phyloP scores from a whole-genome alignment of 2,113 vertebrate species.

The Amphiprion ocellaris region DNA sequence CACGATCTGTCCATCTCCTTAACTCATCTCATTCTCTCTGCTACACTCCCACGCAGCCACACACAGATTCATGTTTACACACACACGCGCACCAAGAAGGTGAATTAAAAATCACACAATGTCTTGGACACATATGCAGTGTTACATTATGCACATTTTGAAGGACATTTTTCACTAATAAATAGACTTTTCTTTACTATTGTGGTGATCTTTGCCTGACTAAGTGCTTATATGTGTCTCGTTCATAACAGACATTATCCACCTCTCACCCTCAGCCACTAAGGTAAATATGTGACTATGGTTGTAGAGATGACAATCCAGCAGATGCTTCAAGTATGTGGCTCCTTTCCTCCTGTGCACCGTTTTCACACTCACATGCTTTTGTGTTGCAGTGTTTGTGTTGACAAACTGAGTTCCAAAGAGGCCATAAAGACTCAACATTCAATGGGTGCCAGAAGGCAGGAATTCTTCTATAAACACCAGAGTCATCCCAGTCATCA shows the following conservation, averaged over 20 bases:
- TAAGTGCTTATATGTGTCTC: background rate
- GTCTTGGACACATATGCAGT: background rate
- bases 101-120: constrained; percentile 1
- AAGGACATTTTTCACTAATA: constrained; percentile 1
- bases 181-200: constrained; percentile 17
- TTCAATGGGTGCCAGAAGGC: constrained; percentile 64
- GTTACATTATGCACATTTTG: background rate
- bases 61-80: constrained; percentile 48
- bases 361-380: constrained; percentile 42
- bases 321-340: constrained; percentile 60
- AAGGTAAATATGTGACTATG: constrained; percentile 3
- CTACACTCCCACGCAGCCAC: constrained; percentile 50
- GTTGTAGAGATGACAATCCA: constrained; percentile 54
- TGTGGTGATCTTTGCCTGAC: constrained; percentile 35
- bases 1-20: constrained; percentile 63
- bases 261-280: constrained; percentile 1
- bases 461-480: constrained; percentile 80
- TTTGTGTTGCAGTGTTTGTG: constrained; percentile 71
- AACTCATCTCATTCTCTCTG: constrained; percentile 63
- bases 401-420: constrained; percentile 73
- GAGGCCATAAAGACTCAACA: constrained; percentile 66
- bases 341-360: constrained; percentile 34
- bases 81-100: constrained; percentile 15
- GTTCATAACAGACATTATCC: background rate
- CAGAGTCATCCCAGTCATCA: constrained; percentile 51